phyloP scores from a whole-genome alignment of 2,797 vertebrate species.

The Podarcis lilfordi region DNA sequence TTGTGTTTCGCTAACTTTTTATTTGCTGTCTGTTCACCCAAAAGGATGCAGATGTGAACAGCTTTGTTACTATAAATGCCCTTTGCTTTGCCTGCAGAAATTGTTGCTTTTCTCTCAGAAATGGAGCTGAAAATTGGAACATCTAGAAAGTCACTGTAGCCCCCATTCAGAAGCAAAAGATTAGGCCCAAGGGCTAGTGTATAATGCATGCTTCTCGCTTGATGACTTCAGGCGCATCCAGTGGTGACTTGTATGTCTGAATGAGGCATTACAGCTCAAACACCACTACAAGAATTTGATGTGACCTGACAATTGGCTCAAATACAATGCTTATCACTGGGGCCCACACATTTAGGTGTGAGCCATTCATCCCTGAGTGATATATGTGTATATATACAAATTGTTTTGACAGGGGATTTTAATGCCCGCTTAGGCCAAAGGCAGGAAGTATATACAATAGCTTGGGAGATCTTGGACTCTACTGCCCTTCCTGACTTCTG shows the following conservation, averaged over 20 bases:
- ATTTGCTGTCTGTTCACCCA: not conserved
- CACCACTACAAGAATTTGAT: too few relatives aligned
- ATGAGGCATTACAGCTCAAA: not conserved
- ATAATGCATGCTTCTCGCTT: not conserved
- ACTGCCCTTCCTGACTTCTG: too few relatives aligned
- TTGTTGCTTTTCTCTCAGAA: not conserved
- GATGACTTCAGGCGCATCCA: not conserved
- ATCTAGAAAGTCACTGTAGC: not conserved
- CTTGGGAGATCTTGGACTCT: too few relatives aligned
- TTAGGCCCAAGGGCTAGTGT: not conserved
- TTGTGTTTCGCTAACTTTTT: not conserved
- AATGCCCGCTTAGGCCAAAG: too few relatives aligned
- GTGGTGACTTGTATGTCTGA: not conserved
- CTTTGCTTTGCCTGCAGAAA: not conserved
- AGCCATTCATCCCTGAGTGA: not conserved
- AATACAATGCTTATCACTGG: not conserved
- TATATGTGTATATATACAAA: not conserved
- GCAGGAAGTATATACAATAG: too few relatives aligned
- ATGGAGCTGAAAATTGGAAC: not conserved
- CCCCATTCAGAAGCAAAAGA: not conserved
- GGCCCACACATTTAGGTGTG: not conserved
- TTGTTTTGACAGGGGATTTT: too few relatives aligned
- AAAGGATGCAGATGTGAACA: slow-evolving; percentile 1
- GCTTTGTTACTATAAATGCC: not conserved
- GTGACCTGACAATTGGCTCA: not conserved